A percentile compares a stretch with the other conserved stretches of the same genome.
phyloP scores from a whole-genome alignment of 1,140 invertebrate genomes.

The Brachionus rubens region DNA sequence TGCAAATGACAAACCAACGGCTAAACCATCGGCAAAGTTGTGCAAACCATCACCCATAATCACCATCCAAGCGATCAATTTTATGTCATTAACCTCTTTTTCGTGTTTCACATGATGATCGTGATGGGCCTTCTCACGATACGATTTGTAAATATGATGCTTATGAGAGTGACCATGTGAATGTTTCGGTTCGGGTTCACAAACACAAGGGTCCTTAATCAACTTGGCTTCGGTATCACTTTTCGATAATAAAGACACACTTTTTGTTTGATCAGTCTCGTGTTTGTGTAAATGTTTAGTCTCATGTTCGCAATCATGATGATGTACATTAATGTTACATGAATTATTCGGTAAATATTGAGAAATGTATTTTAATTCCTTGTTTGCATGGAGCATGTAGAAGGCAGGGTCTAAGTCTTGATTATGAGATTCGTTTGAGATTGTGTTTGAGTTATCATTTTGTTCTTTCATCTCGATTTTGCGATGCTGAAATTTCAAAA shows the following conservation, averaged over 20 bases:
- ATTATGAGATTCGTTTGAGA: background rate
- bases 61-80: conserved; percentile 47
- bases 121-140: conserved; percentile 17
- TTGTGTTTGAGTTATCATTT: background rate
- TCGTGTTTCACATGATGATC: conserved; percentile 20
- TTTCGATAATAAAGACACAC: too few relatives aligned
- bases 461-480: background rate
- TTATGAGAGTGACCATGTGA: background rate
- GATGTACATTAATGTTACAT: too few relatives aligned
- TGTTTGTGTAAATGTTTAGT: too few relatives aligned
- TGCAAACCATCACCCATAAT: conserved; percentile 58
- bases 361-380: background rate
- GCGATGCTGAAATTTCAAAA: background rate
- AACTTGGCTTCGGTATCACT: too few relatives aligned
- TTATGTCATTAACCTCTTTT: conserved; percentile 3
- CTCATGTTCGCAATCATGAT: too few relatives aligned
- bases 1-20: conserved; percentile 50
- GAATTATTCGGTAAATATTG: too few relatives aligned
- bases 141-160: conserved; percentile 16
- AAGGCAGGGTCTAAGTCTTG: background rate
- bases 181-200: too few relatives aligned
- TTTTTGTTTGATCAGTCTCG: too few relatives aligned
- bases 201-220: too few relatives aligned
- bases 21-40: conserved; percentile 53
- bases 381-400: conserved; percentile 19